Conservation (phyloP, 2,113 vertebrate genomes). For the Mormyrus lacerda region DNA sequence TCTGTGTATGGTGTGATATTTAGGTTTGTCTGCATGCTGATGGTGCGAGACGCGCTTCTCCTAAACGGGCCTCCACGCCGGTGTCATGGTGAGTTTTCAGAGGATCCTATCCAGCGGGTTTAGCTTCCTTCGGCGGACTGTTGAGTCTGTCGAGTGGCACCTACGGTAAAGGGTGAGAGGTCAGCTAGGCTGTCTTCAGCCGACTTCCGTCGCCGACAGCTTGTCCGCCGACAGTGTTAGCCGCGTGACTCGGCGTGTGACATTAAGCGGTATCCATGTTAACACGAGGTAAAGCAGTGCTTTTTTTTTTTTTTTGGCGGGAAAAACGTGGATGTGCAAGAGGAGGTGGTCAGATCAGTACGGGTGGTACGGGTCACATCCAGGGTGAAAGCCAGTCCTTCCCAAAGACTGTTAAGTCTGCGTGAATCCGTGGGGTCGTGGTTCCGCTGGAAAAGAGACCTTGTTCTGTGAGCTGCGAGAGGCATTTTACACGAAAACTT, state of each 20-base stretch:
- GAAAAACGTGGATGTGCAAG: background rate
- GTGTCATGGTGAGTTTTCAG: background rate
- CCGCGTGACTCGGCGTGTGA: background rate
- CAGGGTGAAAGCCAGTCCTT: background rate
- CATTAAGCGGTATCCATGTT: background rate
- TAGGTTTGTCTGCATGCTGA: background rate
- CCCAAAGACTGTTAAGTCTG: background rate
- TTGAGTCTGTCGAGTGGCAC: background rate
- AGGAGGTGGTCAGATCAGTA: background rate
- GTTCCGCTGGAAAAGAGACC: background rate
- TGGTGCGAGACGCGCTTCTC: background rate
- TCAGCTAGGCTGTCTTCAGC: background rate
- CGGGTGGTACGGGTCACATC: too few relatives aligned
- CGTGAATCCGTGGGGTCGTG: background rate
- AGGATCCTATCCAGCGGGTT: background rate
- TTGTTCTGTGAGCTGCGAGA: background rate
- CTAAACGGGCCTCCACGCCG: background rate
- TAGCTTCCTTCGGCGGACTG: background rate
- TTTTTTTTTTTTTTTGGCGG: background rate
- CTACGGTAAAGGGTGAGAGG: background rate
- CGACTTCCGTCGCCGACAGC: background rate
- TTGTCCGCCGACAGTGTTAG: background rate
- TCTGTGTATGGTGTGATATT: background rate
- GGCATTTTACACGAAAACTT: background rate
- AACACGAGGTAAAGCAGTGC: background rate